These are phyloP conservation scores for Cyprinodon brontotheroides DNA, from an alignment of 2,113 vertebrate species.

Conservation along the genomic window DNA sequence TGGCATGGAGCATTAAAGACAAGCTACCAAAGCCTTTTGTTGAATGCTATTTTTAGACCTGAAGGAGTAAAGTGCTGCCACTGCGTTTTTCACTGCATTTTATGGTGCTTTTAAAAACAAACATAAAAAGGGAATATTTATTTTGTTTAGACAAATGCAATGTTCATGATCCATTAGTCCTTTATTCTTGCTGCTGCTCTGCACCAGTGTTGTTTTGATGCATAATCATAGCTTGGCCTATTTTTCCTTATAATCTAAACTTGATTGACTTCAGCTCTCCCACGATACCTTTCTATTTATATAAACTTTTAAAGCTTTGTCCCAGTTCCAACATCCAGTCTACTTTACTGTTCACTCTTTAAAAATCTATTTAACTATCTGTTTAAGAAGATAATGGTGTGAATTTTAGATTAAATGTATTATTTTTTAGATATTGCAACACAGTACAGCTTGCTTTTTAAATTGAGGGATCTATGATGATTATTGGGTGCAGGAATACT, in stretches of 20 bases:
- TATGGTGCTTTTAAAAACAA: constrained; percentile 11
- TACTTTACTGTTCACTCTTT: background rate
- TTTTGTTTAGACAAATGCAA: background rate
- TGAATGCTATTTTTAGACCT: constrained; percentile 64
- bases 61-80: constrained; percentile 42
- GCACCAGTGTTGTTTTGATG: background rate
- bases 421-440: background rate
- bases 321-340: constrained; percentile 18
- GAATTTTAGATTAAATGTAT: background rate
- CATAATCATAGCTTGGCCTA: constrained; percentile 6
- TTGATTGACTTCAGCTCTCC: constrained; percentile 36
- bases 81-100: constrained; percentile 8
- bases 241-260: constrained; percentile 31
- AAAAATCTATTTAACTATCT: background rate
- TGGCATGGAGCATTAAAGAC: constrained; percentile 57
- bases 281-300: constrained; percentile 29
- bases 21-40: constrained; percentile 59
- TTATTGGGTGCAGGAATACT: background rate
- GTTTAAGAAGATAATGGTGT: background rate
- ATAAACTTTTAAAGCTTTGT: constrained; percentile 7
- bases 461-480: background rate
- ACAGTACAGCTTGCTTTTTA: background rate
- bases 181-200: background rate
- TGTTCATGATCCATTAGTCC: background rate
- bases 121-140: constrained; percentile 6